Base-by-base conservation (phyloP, 2,888 invertebrate species). In the Cephonodes hylas region DNA sequence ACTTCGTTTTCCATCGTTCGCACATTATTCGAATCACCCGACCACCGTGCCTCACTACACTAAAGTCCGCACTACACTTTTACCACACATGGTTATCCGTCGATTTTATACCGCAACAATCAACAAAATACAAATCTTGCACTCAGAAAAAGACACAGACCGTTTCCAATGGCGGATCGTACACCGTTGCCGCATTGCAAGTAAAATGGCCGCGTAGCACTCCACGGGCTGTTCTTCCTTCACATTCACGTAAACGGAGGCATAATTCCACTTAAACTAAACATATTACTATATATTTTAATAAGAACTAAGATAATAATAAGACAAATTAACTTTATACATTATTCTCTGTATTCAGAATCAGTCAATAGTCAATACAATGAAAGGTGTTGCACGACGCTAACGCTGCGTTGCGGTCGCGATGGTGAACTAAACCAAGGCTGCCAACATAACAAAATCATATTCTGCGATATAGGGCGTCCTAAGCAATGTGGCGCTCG, bases 1-100 rank as follows among this genome's bases (percentile, higher is more conserved):
- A 95, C 95, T 94, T 96, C 96, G 94, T 95, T 95, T 94, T 96
- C 96, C 96, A 96, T 96, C 93, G 93, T 94, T 93, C 92, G 89
- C 93, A 93, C 94, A 93, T 93, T 90, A 93, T 93, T 93, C 89
- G 89, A 89, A 91, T 85, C 93, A 92, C 92, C 89, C 91, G 91
- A 90, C 90, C 91, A 91, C 92, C 91, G 93, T 92, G 89, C 86
- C 91, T 89, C 93, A 91, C 93, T 90, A 89, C 92, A 93, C 93
- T 84, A 87, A 89, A 88, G 89, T 92, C 91, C 93, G 93, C 91
- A 93, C 92, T 88, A 85, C 92, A 93, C 93, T 88, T 87, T 83
- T 87, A 89, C 85, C 86, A 91, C 92, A 90, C 93, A 93, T 93
- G 89, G 87, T 88, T 85, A 87, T 83, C 85, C 86, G 79, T 83